Conservation (phyloP, 2,888 invertebrate species). For the Mythimna albipuncta region DNA sequence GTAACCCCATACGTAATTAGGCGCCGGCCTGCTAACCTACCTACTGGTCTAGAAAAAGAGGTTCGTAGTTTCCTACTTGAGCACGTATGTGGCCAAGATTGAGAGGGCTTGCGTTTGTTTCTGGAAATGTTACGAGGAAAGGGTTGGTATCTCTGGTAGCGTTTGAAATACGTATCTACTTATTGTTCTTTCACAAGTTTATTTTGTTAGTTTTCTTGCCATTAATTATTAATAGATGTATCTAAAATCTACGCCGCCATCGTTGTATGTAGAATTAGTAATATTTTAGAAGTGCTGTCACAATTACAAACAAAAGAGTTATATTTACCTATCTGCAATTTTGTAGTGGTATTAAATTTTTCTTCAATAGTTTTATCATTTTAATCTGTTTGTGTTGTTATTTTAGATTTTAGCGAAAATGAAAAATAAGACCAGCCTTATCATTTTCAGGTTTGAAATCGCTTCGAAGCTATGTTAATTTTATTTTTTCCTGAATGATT, state of each 20-base stretch:
- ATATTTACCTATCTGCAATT: too few relatives aligned
- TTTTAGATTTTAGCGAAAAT: background rate
- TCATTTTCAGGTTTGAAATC: background rate
- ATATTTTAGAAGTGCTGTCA: too few relatives aligned
- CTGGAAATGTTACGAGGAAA: constrained; percentile 20
- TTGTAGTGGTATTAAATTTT: background rate
- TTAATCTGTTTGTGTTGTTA: too few relatives aligned
- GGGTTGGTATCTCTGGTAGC: constrained; percentile 6
- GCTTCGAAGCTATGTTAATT: background rate
- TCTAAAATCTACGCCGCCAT: background rate
- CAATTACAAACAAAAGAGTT: too few relatives aligned
- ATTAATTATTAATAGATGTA: background rate
- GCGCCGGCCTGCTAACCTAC: constrained; percentile 60
- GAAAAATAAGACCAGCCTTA: background rate
- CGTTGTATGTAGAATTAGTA: too few relatives aligned
- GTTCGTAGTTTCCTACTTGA: constrained; percentile 51
- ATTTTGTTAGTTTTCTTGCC: background rate
- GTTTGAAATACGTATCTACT: background rate
- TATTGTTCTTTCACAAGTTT: background rate
- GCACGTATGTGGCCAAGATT: constrained; percentile 58
- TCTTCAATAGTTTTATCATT: background rate
- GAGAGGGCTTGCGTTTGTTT: constrained; percentile 38
- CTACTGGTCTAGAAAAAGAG: constrained; percentile 60
- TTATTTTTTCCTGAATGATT: background rate
- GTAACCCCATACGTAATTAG: constrained; percentile 56